A percentile compares a stretch with the other conserved stretches of the same genome.
phyloP scores from a whole-genome alignment of 2,888 invertebrate genomes.

The Stenotaenia linearis region DNA sequence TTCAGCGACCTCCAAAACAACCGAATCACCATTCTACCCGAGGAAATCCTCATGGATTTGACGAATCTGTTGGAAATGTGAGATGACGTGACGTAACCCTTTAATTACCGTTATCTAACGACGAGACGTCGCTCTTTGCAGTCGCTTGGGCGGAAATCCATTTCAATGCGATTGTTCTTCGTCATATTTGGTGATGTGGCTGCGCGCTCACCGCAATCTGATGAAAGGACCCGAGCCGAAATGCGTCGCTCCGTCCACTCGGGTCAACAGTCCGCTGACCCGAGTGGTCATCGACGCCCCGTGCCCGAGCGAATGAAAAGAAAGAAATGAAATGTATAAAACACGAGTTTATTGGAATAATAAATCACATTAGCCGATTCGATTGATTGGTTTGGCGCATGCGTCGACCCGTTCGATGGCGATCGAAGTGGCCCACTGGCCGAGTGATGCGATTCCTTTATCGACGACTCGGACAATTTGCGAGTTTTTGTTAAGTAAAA shows the following conservation, averaged over 20 bases:
- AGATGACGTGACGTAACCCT: neutral
- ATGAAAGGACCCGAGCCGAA: neutral
- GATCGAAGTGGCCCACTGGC: no score
- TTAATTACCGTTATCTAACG: neutral
- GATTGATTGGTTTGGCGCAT: no score
- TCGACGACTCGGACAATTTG: no score
- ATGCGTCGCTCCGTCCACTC: neutral
- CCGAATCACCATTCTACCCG: neutral
- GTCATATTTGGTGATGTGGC: neutral
- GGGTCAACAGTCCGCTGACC: neutral
- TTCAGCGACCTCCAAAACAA: neutral
- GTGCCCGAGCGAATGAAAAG: neutral
- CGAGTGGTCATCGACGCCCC: neutral
- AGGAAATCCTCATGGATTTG: neutral
- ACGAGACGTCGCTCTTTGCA: neutral
- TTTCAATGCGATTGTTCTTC: constrained; percentile 21
- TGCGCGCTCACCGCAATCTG: neutral
- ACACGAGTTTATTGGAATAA: no score
- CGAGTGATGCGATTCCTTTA: no score
- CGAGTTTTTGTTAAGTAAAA: neutral
- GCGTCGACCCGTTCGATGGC: no score
- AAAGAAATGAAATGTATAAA: neutral
- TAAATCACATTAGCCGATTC: no score
- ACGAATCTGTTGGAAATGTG: neutral
- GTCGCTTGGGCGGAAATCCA: constrained; percentile 11